Evolutionary conservation across 2,888 invertebrate species (phyloP).

Genomic region (Eupithecia subumbrata): DNA sequence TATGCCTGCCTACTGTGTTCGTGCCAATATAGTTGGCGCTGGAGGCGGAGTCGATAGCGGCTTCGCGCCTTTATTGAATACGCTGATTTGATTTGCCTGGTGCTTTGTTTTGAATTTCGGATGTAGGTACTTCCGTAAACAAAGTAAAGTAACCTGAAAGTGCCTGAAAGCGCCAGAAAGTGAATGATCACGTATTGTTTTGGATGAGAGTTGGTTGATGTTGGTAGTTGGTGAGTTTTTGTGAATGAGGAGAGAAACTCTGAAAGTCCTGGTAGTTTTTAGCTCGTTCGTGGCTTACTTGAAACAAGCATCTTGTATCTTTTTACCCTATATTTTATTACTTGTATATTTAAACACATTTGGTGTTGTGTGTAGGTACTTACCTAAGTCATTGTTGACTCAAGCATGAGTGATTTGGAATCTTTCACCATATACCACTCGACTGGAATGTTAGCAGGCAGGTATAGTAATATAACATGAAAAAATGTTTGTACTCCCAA

Average conservation of each 20-base stretch:
- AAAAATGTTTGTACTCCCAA: too few relatives aligned
- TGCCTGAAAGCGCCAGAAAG: conserved; percentile 9
- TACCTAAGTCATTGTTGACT: too few relatives aligned
- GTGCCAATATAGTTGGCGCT: conserved; percentile 46
- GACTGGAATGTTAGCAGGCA: too few relatives aligned
- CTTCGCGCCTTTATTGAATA: conserved; percentile 58
- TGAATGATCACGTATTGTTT: conserved; percentile 5
- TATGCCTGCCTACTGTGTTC: conserved; percentile 31
- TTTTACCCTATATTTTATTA: not conserved
- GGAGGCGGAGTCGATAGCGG: conserved; percentile 45
- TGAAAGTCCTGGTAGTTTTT: not conserved
- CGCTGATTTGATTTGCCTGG: conserved; percentile 61
- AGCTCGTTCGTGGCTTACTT: not conserved
- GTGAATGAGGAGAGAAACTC: not conserved
- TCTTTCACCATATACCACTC: too few relatives aligned
- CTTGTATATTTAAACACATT: not conserved
- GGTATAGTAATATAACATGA: too few relatives aligned
- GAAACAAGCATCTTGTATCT: not conserved
- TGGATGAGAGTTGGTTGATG: not conserved
- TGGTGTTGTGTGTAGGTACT: too few relatives aligned
- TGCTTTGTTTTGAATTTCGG: conserved; percentile 54
- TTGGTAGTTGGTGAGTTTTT: not conserved
- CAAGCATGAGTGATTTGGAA: too few relatives aligned
- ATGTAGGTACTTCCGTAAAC: conserved; percentile 38
- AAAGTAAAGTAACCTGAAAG: conserved; percentile 26